These are phyloP conservation scores for Galeopsomyia nigrocyanea DNA, from an alignment of 2,888 invertebrate genomes.

Conservation along the genomic window DNA sequence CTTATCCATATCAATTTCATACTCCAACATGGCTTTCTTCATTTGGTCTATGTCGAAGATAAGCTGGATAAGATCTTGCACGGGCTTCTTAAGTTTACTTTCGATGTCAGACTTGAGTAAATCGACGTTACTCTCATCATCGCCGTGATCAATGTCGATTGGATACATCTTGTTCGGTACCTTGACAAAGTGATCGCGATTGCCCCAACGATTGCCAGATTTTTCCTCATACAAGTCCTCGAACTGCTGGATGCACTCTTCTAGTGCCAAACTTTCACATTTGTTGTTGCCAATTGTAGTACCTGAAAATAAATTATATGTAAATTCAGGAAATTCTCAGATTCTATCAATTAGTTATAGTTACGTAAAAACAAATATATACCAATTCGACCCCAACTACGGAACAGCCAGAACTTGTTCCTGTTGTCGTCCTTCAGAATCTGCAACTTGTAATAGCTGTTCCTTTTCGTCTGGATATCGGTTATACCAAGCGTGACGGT, in stretches of 20 bases:
- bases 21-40: constrained; percentile 94
- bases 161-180: constrained; percentile 79
- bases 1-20: constrained; percentile 96
- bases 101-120: constrained; percentile 71
- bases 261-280: constrained; percentile 71
- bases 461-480: constrained; percentile 88
- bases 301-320: constrained; percentile 72
- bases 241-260: constrained; percentile 77
- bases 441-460: constrained; percentile 96
- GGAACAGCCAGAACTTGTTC: constrained; percentile 83
- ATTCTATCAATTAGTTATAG: background rate
- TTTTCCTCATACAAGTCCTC: constrained; percentile 79
- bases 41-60: constrained; percentile 94
- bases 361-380: constrained; percentile 71
- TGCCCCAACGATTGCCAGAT: constrained; percentile 85
- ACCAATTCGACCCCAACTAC: constrained; percentile 93
- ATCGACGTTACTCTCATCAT: constrained; percentile 68
- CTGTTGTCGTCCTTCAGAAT: constrained; percentile 81
- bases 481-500: constrained; percentile 86
- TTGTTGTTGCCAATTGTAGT: constrained; percentile 89
- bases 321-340: too few species aligned
- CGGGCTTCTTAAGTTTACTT: constrained; percentile 80
- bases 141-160: constrained; percentile 90
- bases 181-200: constrained; percentile 74
- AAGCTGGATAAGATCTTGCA: constrained; percentile 86